A percentile compares a stretch with the other conserved stretches of the same genome.
phyloP scores from a whole-genome alignment of 53 echinoderm and acorn worm genomes.

The Stichopus horrens region DNA sequence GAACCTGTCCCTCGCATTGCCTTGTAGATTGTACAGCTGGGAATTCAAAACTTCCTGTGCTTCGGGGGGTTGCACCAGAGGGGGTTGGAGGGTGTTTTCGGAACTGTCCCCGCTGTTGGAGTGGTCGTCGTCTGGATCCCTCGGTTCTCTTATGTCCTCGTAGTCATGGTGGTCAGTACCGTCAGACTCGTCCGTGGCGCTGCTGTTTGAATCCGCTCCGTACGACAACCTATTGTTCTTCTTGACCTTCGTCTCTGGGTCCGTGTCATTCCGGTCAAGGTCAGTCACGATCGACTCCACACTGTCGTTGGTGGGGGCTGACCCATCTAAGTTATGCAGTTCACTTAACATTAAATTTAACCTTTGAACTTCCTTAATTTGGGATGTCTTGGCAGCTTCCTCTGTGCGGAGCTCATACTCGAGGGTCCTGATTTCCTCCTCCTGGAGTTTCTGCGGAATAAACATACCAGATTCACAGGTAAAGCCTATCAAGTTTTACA shows the following conservation, averaged over 20 bases:
- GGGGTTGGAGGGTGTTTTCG: constrained; percentile 29
- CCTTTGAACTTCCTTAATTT: neutral
- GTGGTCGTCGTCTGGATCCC: constrained; percentile 7
- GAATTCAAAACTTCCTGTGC: neutral
- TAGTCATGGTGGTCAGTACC: constrained; percentile 30
- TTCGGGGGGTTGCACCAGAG: constrained; percentile 4
- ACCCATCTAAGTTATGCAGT: neutral
- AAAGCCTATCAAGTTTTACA: too few species aligned
- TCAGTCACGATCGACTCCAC: constrained; percentile 23
- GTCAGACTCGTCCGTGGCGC: constrained; percentile 56
- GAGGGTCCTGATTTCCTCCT: neutral
- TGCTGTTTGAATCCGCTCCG: constrained; percentile 62
- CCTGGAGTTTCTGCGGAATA: neutral
- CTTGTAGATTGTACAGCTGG: constrained; percentile 25
- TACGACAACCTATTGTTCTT: constrained; percentile 54
- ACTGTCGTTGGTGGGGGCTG: neutral
- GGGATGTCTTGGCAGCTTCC: neutral
- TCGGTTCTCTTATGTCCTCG: constrained; percentile 1
- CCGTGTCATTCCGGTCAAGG: constrained; percentile 23
- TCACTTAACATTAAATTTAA: neutral
- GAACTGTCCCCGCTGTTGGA: constrained; percentile 35
- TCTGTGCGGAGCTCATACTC: neutral
- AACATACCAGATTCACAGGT: too few species aligned
- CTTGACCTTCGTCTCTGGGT: constrained; percentile 10
- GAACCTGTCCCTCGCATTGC: neutral